A percentile compares a stretch with the other conserved stretches of the same genome.
Conservation (phyloP, 2,888 invertebrate genomes). For the Caenorhabditis sulstoni region DNA sequence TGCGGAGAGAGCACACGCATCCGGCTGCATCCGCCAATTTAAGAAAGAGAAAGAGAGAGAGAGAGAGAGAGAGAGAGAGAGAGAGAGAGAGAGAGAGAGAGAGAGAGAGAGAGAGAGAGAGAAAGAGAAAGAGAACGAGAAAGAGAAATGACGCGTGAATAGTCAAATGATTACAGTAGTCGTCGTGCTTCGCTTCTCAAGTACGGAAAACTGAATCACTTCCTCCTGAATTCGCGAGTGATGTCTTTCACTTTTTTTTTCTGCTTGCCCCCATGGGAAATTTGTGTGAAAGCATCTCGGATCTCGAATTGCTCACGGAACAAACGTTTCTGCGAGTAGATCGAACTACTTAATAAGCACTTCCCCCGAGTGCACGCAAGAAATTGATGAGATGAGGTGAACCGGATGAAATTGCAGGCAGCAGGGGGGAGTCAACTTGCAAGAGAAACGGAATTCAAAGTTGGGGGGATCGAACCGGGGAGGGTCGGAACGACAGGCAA, state of each 20-base stretch:
- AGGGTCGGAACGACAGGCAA: too few relatives aligned
- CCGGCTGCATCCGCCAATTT: conserved; percentile 48
- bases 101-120: conserved; percentile 26
- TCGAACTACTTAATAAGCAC: too few relatives aligned
- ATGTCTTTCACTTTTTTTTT: conserved; percentile 8
- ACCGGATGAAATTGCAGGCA: too few relatives aligned
- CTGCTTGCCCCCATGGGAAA: conserved; percentile 1
- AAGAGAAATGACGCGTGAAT: conserved; percentile 52
- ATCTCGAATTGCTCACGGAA: too few relatives aligned
- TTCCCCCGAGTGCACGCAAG: too few relatives aligned
- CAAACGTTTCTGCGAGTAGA: too few relatives aligned
- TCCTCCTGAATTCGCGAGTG: conserved; percentile 42
- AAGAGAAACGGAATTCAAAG: too few relatives aligned
- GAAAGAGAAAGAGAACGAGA: conserved; percentile 4
- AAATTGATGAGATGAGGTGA: too few relatives aligned
- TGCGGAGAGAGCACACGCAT: conserved; percentile 34
- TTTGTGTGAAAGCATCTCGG: background rate
- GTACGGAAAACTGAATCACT: conserved; percentile 42
- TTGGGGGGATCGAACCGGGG: too few relatives aligned
- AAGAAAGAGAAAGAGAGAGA: conserved; percentile 18
- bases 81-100: conserved; percentile 13
- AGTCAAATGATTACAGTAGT: conserved; percentile 51
- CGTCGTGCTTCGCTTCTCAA: background rate
- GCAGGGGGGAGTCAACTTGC: too few relatives aligned
- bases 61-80: conserved; percentile 16